These are phyloP conservation scores for Natator depressus DNA, from an alignment of 2,113 vertebrate species.

Conservation along the genomic window DNA sequence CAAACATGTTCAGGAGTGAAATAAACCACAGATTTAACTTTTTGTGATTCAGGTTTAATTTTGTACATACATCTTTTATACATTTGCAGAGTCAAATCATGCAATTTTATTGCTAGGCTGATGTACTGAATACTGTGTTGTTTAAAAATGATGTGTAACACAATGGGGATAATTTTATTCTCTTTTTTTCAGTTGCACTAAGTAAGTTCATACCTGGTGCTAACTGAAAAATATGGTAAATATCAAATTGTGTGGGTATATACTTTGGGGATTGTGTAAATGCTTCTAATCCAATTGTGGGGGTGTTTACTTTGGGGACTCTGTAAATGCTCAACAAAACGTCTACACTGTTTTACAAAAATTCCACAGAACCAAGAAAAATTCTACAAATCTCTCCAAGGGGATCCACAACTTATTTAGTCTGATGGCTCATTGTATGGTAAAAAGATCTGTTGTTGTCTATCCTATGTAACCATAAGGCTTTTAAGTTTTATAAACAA, in stretches of 20 bases:
- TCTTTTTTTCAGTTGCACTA: neutral
- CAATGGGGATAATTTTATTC: neutral
- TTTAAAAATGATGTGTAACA: neutral
- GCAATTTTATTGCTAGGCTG: neutral
- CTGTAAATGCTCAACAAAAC: neutral
- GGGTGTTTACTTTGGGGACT: neutral
- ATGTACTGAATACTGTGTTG: neutral
- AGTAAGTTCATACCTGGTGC: neutral
- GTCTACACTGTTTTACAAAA: neutral
- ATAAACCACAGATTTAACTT: neutral
- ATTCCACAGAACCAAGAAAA: neutral
- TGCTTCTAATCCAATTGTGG: rapidly evolving
- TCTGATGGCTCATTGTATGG: neutral
- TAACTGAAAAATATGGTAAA: neutral
- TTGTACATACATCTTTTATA: neutral
- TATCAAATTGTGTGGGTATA: rapidly evolving
- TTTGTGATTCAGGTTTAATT: neutral
- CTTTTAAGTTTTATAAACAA: neutral
- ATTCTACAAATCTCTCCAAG: neutral
- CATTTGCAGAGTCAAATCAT: neutral
- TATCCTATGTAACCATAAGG: neutral
- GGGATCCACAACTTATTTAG: neutral
- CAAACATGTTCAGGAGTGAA: neutral
- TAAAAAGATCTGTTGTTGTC: neutral
- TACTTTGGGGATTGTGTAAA: neutral